Evolutionary conservation across 2,888 invertebrate species (phyloP).

Genomic region (Andricus curvator): DNA sequence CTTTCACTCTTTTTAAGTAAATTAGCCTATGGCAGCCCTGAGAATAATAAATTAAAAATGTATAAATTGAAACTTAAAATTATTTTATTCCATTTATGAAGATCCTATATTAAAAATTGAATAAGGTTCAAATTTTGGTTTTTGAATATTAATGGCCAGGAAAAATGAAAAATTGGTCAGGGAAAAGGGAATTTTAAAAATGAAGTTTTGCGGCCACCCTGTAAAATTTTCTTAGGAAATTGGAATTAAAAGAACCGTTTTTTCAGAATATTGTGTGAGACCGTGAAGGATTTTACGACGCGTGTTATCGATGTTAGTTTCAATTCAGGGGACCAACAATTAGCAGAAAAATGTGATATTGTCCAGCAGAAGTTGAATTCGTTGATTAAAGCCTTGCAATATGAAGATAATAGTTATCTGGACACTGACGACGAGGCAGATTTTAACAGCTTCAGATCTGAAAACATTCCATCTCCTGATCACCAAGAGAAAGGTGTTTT

Average conservation of each 20-base stretch:
- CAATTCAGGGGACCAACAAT: slow-evolving; percentile 81
- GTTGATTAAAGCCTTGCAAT: slow-evolving; percentile 86
- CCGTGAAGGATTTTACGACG: slow-evolving; percentile 87
- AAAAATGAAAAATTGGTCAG: no score
- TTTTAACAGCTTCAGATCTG: slow-evolving; percentile 55
- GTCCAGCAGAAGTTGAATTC: slow-evolving; percentile 88
- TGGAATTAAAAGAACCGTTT: slow-evolving; percentile 41
- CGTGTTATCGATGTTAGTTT: slow-evolving; percentile 82
- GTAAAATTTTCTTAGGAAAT: not conserved
- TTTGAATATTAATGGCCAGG: no score
- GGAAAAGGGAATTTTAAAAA: no score
- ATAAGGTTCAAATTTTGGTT: no score
- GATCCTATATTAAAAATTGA: no score
- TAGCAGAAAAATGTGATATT: slow-evolving; percentile 85
- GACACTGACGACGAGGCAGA: slow-evolving; percentile 71
- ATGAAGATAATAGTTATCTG: slow-evolving; percentile 81
- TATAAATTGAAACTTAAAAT: no score
- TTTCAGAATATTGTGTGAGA: slow-evolving; percentile 85
- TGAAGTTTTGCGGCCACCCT: not conserved
- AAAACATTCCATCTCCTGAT: slow-evolving; percentile 59
- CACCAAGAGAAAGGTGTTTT: slow-evolving; percentile 77
- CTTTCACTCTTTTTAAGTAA: no score
- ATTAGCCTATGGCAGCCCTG: no score
- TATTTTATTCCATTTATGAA: no score
- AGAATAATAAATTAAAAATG: no score